phyloP scores from a whole-genome alignment of 2,888 invertebrate species.

The Lasioglossum marginatum region DNA sequence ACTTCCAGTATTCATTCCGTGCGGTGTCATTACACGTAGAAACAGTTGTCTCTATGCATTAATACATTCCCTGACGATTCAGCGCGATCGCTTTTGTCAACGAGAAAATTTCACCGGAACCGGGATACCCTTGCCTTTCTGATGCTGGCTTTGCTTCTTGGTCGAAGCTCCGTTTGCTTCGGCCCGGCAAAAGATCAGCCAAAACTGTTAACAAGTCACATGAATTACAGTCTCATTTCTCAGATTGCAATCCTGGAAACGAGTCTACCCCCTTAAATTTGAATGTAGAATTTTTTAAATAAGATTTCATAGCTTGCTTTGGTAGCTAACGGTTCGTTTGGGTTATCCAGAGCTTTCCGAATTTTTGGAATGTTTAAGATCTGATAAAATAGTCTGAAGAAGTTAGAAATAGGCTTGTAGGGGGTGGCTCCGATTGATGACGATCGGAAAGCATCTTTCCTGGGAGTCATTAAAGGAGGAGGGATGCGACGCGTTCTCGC shows the following conservation, averaged over 20 bases:
- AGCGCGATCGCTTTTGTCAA: slow-evolving; percentile 20
- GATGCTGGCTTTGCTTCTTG: background rate
- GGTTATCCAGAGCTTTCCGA: background rate
- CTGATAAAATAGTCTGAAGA: background rate
- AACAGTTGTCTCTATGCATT: slow-evolving; percentile 60
- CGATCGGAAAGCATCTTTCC: slow-evolving; percentile 41
- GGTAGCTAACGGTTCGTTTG: too few species aligned
- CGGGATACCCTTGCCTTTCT: background rate
- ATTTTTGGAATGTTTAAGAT: background rate
- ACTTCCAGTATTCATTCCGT: slow-evolving; percentile 65
- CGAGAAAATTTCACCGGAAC: background rate
- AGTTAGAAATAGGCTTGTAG: background rate
- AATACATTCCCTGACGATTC: slow-evolving; percentile 54
- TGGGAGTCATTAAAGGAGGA: slow-evolving; percentile 51
- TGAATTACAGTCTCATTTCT: too few species aligned
- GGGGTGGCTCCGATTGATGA: background rate
- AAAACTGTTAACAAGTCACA: too few species aligned
- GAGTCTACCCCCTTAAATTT: too few species aligned
- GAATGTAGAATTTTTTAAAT: too few species aligned
- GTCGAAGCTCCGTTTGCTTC: background rate
- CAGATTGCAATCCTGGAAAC: too few species aligned
- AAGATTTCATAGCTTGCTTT: too few species aligned
- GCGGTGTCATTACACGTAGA: slow-evolving; percentile 55
- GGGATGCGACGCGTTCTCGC: slow-evolving; percentile 64
- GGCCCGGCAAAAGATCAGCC: too few species aligned